Evolutionary conservation across 2,797 vertebrate genomes (phyloP), one percentile per base, ranked within the genome.

Genomic region (Sebastes variabilis): DNA sequence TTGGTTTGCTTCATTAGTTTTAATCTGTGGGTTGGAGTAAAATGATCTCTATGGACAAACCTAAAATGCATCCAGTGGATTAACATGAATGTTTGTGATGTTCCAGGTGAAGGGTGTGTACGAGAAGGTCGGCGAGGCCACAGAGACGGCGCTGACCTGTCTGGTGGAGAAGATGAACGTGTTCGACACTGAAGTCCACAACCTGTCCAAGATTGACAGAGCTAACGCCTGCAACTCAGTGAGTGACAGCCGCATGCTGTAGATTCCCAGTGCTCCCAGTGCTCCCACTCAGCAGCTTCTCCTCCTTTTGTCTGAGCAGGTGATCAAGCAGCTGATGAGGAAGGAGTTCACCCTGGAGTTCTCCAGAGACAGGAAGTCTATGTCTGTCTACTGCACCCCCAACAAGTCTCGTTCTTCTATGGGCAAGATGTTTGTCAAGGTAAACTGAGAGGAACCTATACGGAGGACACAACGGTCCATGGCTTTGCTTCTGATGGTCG

Each of bases 161-260:
- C 94, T 99, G 88, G 97, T 97, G 71, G 98, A 99, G 92, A 99
- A 99, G 91, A 99, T 99, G 98, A 99, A 99, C 5, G 97, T 98
- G 2, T 99, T 99, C 54, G 97, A 99, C 91, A 99, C 97, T 0
- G 97, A 99, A 16, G 80, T 98, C 82, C 96, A 97, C 85, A 96
- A 88, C 66, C 94, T 99, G 70, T 96, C 98, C 13, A 97, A 96
- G 94, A 97, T 99, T n/a, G 98, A 99, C 83, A 95, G 97, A 80
- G 98, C 98, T 0, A 99, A 98, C 2, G 97, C 97, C 86, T 99
- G 98, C 94, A 99, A 98, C 90, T 97, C 97, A 0, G 98, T 99
- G 92, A 97, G 97, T 95, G 86, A 62, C 80, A 11, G 25, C 75
- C 81, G 59, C 52, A 32, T 36, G 0, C 67, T 67, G 81, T 84